These are phyloP conservation scores for Petrocephalus sullivani DNA, from an alignment of 2,797 vertebrate genomes.

Conservation along the genomic window DNA sequence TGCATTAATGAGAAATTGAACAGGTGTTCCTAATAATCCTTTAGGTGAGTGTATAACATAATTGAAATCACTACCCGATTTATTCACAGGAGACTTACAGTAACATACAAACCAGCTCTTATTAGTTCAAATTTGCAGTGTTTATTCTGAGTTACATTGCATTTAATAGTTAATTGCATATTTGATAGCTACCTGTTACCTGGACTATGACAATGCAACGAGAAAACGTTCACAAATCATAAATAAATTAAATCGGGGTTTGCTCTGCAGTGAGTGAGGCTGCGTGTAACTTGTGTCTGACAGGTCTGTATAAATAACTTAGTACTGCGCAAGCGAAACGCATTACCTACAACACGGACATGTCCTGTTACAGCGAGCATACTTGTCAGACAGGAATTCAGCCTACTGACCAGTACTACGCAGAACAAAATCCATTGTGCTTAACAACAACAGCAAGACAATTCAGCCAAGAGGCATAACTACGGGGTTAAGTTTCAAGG, in stretches of 20 bases:
- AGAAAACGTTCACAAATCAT: background rate
- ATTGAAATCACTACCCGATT: background rate
- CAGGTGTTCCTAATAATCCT: no score
- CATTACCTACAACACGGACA: background rate
- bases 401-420: background rate
- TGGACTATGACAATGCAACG: background rate
- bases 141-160: background rate
- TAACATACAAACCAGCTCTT: background rate
- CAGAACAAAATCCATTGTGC: background rate
- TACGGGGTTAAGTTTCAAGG: background rate
- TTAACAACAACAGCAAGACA: background rate
- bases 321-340: background rate
- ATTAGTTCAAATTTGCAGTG: background rate
- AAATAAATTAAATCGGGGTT: background rate
- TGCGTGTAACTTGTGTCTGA: background rate
- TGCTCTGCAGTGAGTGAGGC: background rate
- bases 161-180: background rate
- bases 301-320: background rate
- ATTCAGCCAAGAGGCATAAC: background rate
- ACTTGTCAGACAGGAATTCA: background rate
- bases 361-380: background rate
- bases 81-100: background rate
- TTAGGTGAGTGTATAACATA: no score
- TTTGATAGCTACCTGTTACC: background rate
- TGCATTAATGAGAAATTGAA: no score